Evolutionary conservation across 2,797 vertebrate genomes (phyloP), one percentile per base, ranked within the genome.

Genomic region (Xenops minutus): DNA sequence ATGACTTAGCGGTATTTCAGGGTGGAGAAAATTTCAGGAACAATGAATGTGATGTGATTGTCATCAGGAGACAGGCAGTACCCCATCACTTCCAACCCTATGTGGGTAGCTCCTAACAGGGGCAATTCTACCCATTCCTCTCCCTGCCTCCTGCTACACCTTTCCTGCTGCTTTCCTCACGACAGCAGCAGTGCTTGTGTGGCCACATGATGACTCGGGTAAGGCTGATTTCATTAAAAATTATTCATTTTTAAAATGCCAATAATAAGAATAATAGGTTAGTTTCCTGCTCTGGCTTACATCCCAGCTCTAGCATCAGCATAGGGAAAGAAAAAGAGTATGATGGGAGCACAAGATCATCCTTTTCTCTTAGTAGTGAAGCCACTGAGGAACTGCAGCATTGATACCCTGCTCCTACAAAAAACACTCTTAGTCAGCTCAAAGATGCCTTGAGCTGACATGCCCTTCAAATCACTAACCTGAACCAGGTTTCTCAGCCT

Each of bases 31-130:
- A 64, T 58, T 68, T 72, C 58, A 54, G 44, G 30, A 88, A 29
- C 59, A 76, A 34, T 24, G 26, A 67, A 54, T 0, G 0, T 0
- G 0, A 68, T 2, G 12, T 3, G 5, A 30, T 48, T 29, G 17
- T 61, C 32, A 61, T 49, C 9, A 24, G 36, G 18, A 68, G 7
- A 9, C 16, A 12, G 11, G 30, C 16, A 75, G 13, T 7, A 41
- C 9, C 29, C 29, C n/a, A 55, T 10, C 1, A 0, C 37, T 85
- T 73, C 46, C 61, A 80, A 58, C 19, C 15, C 49, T 1, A 0
- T 0, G 3, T 17, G 32, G 19, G 55, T 32, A 73, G 19, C 41
- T 64, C 46, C 6, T 21, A 61, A 48, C 6, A 34, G 26, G 13
- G 51, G 20, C 34, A 89, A 61, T 73, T 91, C 36, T 9, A 66